Percentiles rank a stretch among this genome's conserved stretches.
These are phyloP conservation scores for Agrilus planipennis DNA, from an alignment of 1,140 invertebrate genomes.

Conservation along the genomic window DNA sequence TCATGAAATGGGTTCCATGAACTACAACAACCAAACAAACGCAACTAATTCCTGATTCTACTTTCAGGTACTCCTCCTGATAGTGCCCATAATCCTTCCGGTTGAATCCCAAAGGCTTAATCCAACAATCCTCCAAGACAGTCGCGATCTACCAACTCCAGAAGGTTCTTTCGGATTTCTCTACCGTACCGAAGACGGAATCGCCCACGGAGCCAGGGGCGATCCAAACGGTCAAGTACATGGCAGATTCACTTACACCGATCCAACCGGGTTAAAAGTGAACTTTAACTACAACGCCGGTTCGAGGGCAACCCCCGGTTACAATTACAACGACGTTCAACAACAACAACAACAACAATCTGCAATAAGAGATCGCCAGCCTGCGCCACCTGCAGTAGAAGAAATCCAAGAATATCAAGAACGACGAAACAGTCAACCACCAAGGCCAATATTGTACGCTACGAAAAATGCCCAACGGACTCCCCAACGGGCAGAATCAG, in stretches of 20 bases:
- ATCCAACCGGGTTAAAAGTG: conserved; percentile 32
- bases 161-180: conserved; percentile 29
- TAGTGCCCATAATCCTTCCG: too few species aligned
- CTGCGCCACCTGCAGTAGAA: too few species aligned
- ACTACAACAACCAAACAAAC: too few species aligned
- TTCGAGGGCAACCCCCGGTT: conserved; percentile 18
- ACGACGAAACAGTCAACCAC: too few species aligned
- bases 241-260: conserved; percentile 30
- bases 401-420: too few species aligned
- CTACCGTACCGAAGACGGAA: conserved; percentile 32
- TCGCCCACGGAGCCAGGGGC: conserved; percentile 27
- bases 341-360: neutral
- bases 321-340: conserved; percentile 16
- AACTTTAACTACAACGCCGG: conserved; percentile 32
- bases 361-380: neutral
- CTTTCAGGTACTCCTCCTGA: too few species aligned
- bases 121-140: conserved; percentile 23
- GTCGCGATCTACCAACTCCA: conserved; percentile 20
- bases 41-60: too few species aligned
- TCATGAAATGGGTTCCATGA: too few species aligned
- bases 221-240: conserved; percentile 26
- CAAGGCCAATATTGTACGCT: too few species aligned
- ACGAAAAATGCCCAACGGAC: too few species aligned
- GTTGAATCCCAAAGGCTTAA: too few species aligned
- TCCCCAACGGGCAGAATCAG: too few species aligned